These are phyloP conservation scores for Mungos mungo DNA, from an alignment of 2,113 vertebrate species.

Conservation along the genomic window DNA sequence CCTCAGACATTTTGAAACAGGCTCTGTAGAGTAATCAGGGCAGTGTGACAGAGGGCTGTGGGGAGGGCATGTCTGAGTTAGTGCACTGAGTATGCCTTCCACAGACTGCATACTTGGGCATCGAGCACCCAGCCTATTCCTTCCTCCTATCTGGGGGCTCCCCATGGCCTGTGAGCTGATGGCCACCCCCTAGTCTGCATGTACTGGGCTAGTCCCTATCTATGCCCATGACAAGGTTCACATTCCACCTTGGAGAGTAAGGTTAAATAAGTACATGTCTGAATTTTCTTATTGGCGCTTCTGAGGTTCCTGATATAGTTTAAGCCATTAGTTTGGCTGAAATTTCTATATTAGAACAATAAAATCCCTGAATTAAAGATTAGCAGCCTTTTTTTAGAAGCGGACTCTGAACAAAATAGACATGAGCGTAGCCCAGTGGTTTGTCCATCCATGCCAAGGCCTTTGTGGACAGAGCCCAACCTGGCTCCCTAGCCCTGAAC, in stretches of 20 bases:
- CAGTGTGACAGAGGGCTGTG: neutral
- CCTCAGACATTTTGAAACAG: neutral
- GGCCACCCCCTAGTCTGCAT: neutral
- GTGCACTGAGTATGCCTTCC: neutral
- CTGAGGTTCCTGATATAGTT: neutral
- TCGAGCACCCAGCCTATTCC: neutral
- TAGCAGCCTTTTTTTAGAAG: constrained; percentile 41
- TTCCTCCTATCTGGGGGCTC: neutral
- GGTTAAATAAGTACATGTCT: neutral
- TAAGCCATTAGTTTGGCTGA: constrained; percentile 42
- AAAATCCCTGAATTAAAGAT: constrained; percentile 58
- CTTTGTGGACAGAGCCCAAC: neutral
- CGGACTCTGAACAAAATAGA: constrained; percentile 2
- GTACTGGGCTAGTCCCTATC: neutral
- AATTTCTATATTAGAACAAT: constrained; percentile 49
- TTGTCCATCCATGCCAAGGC: neutral
- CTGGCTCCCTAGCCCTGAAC: neutral
- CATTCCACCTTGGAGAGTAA: neutral
- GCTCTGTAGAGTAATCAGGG: neutral
- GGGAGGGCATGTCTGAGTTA: neutral
- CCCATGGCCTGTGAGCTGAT: too few species aligned
- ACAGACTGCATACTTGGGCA: neutral
- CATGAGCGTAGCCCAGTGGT: neutral
- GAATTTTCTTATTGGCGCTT: neutral
- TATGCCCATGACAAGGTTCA: too few species aligned